Evolutionary conservation across 2,797 vertebrate species (phyloP).

Genomic region (Sternotherus odoratus): DNA sequence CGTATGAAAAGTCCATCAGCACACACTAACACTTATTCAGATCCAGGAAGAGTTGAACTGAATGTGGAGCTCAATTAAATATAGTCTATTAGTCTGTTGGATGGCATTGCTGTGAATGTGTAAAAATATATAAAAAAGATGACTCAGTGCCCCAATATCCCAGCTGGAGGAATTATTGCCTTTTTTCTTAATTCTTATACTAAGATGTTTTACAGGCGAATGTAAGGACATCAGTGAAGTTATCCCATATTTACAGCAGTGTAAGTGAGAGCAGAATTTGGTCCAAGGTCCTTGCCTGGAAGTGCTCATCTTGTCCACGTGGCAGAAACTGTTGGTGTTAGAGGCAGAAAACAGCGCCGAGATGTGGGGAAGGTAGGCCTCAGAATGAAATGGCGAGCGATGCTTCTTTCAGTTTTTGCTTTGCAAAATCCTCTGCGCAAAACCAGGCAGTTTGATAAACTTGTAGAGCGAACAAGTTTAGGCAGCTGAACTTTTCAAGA

Average conservation of each 20-base stretch:
- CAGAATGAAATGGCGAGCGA: background rate
- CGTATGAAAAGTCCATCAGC: slow-evolving; percentile 52
- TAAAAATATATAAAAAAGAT: background rate
- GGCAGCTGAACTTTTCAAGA: background rate
- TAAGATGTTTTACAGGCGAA: background rate
- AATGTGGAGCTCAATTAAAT: slow-evolving; percentile 39
- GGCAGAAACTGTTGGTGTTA: background rate
- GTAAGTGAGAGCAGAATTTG: background rate
- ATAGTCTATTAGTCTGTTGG: background rate
- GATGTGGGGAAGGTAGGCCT: background rate
- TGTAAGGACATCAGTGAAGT: background rate
- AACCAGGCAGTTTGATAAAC: background rate
- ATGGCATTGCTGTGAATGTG: background rate
- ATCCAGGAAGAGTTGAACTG: background rate
- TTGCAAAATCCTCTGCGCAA: background rate
- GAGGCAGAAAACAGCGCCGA: background rate
- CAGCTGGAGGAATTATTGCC: background rate
- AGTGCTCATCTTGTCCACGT: background rate
- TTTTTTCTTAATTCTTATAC: background rate
- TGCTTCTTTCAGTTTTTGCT: background rate
- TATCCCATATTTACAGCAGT: background rate
- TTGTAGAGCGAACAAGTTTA: background rate
- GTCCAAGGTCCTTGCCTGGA: background rate
- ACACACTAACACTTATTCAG: background rate
- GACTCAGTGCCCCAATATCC: background rate